phyloP scores from a whole-genome alignment of 1,140 invertebrate genomes.

The Nasonia giraulti region DNA sequence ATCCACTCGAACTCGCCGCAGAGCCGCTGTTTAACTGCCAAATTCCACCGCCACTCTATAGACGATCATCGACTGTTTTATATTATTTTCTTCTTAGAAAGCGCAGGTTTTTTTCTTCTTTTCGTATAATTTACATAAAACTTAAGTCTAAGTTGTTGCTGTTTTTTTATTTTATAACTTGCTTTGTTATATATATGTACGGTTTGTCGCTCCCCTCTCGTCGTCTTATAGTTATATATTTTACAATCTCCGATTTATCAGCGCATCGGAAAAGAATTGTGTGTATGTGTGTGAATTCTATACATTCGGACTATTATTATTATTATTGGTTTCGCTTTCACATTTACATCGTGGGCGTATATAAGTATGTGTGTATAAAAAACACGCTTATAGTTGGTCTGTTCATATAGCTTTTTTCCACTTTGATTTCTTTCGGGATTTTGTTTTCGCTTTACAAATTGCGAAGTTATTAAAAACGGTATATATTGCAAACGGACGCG shows the following conservation, averaged over 20 bases:
- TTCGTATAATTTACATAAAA: conserved; percentile 39
- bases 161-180: conserved; percentile 16
- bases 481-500: conserved; percentile 9
- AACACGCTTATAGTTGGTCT: conserved; percentile 19
- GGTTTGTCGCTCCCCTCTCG: neutral
- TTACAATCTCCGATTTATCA: conserved; percentile 43
- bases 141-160: conserved; percentile 29
- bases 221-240: conserved; percentile 16
- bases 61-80: conserved; percentile 48
- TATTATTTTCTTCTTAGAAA: conserved; percentile 30
- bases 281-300: conserved; percentile 22
- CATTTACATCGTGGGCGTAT: conserved; percentile 37
- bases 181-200: conserved; percentile 4
- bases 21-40: conserved; percentile 49
- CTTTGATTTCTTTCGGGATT: conserved; percentile 7
- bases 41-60: conserved; percentile 14
- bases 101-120: conserved; percentile 38
- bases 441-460: conserved; percentile 27
- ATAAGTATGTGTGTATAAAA: conserved; percentile 29
- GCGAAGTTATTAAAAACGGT: conserved; percentile 14
- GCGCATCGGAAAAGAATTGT: conserved; percentile 28
- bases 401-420: conserved; percentile 6
- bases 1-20: conserved; percentile 59
- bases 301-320: conserved; percentile 28
- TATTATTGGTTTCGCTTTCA: conserved; percentile 31